A percentile compares a stretch with the other conserved stretches of the same genome.
Conservation (phyloP, 1,140 invertebrate species). For the Drosophila santomea region DNA sequence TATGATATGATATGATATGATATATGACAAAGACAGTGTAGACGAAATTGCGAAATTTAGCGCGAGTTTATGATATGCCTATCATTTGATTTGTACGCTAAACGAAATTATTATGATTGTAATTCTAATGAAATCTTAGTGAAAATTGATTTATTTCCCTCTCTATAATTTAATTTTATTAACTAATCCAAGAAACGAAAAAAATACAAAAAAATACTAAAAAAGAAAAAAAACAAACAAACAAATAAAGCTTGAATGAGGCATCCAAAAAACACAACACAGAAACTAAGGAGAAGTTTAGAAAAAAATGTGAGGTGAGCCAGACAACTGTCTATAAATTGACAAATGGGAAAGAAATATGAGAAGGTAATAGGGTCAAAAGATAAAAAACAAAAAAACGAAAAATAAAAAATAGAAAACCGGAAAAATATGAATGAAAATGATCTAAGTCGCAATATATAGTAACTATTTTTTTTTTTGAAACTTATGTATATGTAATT, state of each 20-base stretch:
- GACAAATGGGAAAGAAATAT: slow-evolving; percentile 33
- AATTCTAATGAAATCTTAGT: slow-evolving; percentile 70
- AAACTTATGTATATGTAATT: slow-evolving; percentile 56
- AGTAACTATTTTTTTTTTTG: slow-evolving; percentile 57
- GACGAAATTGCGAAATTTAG: slow-evolving; percentile 58
- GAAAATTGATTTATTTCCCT: slow-evolving; percentile 70
- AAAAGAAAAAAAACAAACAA: slow-evolving; percentile 2
- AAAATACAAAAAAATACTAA: not conserved
- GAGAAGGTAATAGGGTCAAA: slow-evolving; percentile 5
- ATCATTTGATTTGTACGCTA: slow-evolving; percentile 63
- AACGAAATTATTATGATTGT: slow-evolving; percentile 69
- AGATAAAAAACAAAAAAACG: slow-evolving; percentile 14
- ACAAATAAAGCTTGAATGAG: slow-evolving; percentile 74
- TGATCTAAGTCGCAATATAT: slow-evolving; percentile 57
- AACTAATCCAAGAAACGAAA: slow-evolving; percentile 31
- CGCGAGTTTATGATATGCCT: slow-evolving; percentile 15
- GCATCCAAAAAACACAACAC: slow-evolving; percentile 48
- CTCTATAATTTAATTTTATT: slow-evolving; percentile 54
- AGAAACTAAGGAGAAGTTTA: slow-evolving; percentile 47
- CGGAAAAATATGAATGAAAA: slow-evolving; percentile 24
- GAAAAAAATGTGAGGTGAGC: slow-evolving; percentile 29
- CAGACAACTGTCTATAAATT: slow-evolving; percentile 69
- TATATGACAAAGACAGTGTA: slow-evolving; percentile 42
- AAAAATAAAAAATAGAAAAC: slow-evolving; percentile 13
- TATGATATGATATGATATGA: slow-evolving; percentile 22